phyloP scores from a whole-genome alignment of 2,888 invertebrate genomes.

The Melolontha melolontha region DNA sequence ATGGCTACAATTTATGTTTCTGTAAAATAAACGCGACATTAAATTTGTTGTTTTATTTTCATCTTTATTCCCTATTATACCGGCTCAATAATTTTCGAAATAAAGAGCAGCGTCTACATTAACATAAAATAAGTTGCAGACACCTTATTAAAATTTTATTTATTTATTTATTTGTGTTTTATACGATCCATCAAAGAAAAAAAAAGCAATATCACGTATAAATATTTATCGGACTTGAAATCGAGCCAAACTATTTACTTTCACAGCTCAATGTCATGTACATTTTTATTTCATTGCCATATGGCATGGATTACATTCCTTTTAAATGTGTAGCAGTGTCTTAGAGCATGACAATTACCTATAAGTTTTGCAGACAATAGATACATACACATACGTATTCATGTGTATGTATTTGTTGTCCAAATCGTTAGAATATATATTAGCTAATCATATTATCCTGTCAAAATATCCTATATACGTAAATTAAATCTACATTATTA shows the following conservation, averaged over 20 bases:
- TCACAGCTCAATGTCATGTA: constrained; percentile 35
- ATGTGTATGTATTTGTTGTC: no score
- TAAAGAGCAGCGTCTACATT: background rate
- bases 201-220: constrained; percentile 3
- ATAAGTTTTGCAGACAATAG: no score
- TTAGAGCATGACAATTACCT: no score
- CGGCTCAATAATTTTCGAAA: background rate
- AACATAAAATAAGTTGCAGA: constrained; percentile 6
- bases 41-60: constrained; percentile 33
- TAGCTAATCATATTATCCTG: no score
- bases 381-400: no score
- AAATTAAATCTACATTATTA: no score
- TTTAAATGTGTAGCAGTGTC: constrained; percentile 1
- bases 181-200: constrained; percentile 19
- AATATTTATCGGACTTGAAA: constrained; percentile 34
- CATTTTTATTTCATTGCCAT: constrained; percentile 33
- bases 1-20: constrained; percentile 25
- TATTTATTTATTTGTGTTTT: constrained; percentile 12
- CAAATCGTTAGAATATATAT: no score
- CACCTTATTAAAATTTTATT: constrained; percentile 20
- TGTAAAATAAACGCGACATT: constrained; percentile 26
- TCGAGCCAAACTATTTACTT: constrained; percentile 39
- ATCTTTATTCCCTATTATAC: background rate
- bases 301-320: constrained; percentile 22
- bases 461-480: no score